Evolutionary conservation across 2,888 invertebrate genomes (phyloP).

Genomic region (Chymomyza procnemis): DNA sequence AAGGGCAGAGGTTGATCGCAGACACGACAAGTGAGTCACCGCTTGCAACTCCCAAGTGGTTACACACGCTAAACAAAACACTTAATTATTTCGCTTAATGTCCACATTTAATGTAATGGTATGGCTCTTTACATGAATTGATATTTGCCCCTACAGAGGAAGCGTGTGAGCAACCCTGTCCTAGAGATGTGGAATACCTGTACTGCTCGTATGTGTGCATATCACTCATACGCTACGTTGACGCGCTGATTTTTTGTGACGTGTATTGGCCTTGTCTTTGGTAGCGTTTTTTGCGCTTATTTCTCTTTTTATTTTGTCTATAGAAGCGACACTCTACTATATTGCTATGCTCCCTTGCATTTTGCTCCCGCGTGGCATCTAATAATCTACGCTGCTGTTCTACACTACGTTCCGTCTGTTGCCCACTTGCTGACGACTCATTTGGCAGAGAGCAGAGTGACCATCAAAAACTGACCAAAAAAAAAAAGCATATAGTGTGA

Average conservation of each 20-base stretch:
- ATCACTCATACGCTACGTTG: slow-evolving; percentile 63
- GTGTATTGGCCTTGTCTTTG: slow-evolving; percentile 57
- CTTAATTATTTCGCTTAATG: too few species aligned
- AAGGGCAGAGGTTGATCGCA: too few species aligned
- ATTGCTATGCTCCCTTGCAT: neutral
- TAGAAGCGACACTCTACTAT: neutral
- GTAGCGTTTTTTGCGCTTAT: slow-evolving; percentile 24
- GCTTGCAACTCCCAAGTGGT: too few species aligned
- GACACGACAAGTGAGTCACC: too few species aligned
- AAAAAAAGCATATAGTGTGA: neutral
- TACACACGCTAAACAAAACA: too few species aligned
- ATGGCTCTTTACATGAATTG: too few species aligned
- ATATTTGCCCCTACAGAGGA: too few species aligned
- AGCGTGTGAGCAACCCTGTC: too few species aligned
- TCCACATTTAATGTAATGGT: too few species aligned
- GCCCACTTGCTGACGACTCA: neutral
- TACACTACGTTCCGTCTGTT: neutral
- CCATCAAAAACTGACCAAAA: neutral
- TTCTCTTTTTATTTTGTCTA: neutral
- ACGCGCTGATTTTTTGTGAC: slow-evolving; percentile 47
- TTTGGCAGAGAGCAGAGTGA: neutral
- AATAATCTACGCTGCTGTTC: neutral
- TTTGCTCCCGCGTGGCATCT: neutral
- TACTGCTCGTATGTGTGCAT: slow-evolving; percentile 3
- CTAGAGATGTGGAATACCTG: neutral